These are phyloP conservation scores for Acanthosepion pharaonis DNA, from an alignment of 2,888 invertebrate species.

Conservation along the genomic window DNA sequence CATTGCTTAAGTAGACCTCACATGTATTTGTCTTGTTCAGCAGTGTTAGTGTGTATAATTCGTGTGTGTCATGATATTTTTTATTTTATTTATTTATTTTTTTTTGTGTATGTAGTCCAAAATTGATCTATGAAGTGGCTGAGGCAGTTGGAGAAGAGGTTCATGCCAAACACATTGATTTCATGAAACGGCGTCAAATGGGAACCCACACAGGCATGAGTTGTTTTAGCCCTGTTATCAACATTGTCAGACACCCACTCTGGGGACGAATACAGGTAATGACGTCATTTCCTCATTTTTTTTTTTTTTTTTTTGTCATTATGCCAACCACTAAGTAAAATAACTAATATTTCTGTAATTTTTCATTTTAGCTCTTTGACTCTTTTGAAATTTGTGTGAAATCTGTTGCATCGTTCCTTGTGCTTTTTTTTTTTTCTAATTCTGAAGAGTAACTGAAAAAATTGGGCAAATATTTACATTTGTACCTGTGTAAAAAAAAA, in stretches of 20 bases:
- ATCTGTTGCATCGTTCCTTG: no score
- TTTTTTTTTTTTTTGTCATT: no score
- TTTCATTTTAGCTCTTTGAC: not conserved
- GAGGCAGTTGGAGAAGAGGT: conserved; percentile 61
- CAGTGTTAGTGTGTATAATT: no score
- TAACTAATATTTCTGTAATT: not conserved
- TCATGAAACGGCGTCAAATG: conserved; percentile 55
- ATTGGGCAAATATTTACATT: no score
- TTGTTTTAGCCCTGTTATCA: conserved; percentile 73
- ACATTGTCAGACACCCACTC: conserved; percentile 73
- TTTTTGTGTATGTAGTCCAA: conserved; percentile 54
- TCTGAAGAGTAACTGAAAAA: no score
- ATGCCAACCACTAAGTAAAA: not conserved
- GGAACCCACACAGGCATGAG: conserved; percentile 66
- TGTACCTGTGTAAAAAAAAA: no score
- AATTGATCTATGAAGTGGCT: conserved; percentile 58
- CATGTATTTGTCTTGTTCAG: no score
- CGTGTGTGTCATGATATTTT: no score
- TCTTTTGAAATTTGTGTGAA: no score
- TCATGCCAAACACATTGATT: conserved; percentile 61
- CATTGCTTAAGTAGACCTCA: no score
- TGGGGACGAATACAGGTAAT: conserved; percentile 73
- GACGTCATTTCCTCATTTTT: no score
- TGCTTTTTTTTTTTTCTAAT: no score
- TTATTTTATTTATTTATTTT: not conserved